Base-by-base conservation (phyloP, 1,140 invertebrate genomes). In the Hetaerina americana region DNA sequence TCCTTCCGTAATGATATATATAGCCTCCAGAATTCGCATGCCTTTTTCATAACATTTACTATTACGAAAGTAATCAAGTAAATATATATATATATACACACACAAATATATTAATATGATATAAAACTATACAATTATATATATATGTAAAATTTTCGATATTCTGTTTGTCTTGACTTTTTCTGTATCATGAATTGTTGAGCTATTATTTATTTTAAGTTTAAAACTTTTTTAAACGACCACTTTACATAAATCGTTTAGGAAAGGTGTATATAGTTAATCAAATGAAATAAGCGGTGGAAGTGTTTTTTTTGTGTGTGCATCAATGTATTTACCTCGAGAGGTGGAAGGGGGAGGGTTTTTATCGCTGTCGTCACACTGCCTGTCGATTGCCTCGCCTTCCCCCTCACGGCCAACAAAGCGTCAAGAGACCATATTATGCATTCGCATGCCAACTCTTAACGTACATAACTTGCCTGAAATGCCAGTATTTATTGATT, bases 191-290 rank as follows among this genome's bases (percentile, higher is more conserved):
- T 57, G n/a, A 2, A 57, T 57, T 57, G 40, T 57, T 57, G 40
- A 57, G 40, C n/a, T n/a, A 57, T 57, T 57, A 57, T 57, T 57
- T 57, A 57, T 57, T 57, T 57, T 57, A 57, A n/a, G 40, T 57
- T 57, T 57, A 57, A 57, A 57, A 18, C 15, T 57, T 57, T 57
- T 57, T 57, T 57, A 57, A 40, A 57, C 15, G 40, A 57, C 40
- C 40, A 57, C 22, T 57, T 57, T 57, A n/a, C n/a, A n/a, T 57
- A 1, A 57, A 57, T 57, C 40, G 40, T 57, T 3, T 57, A 57
- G 40, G 40, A 57, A 57, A 57, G 15, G 15, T 57, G 40, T 57
- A 57, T 57, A 57, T 57, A 57, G 40, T 57, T 57, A n/a, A 57
- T 18, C 22, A 57, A 5, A 57, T 18, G 15, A 57, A 5, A 57